A percentile compares a stretch with the other conserved stretches of the same genome.
Conservation (phyloP, 2,113 vertebrate species). For the Gadus chalcogrammus region DNA sequence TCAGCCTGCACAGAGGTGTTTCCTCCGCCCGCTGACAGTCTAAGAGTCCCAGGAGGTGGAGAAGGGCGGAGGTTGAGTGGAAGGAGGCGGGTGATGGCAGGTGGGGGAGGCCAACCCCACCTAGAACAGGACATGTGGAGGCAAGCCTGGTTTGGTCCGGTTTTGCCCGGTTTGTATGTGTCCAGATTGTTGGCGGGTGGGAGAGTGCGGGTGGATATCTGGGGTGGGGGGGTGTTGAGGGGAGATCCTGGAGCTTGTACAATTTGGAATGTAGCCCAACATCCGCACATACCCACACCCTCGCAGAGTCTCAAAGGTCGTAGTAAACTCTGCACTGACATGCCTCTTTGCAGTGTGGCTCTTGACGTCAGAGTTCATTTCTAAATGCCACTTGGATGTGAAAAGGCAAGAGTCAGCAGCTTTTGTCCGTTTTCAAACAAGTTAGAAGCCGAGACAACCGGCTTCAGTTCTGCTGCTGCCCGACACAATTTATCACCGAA, state of each 20-base stretch:
- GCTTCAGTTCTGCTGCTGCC: conserved; percentile 25
- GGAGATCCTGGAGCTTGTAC: conserved; percentile 30
- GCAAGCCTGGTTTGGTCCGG: conserved; percentile 14
- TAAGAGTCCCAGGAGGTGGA: conserved; percentile 45
- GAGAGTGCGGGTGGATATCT: conserved; percentile 12
- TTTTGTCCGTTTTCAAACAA: conserved; percentile 18
- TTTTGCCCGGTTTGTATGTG: not conserved
- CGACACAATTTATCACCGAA: not conserved
- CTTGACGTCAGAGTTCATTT: conserved; percentile 51
- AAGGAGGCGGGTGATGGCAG: too few relatives aligned
- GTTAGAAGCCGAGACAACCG: conserved; percentile 18
- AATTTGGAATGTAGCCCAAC: conserved; percentile 50
- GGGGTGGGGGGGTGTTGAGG: conserved; percentile 13
- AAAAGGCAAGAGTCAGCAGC: conserved; percentile 43
- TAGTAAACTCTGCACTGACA: conserved; percentile 15
- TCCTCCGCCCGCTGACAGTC: conserved; percentile 53
- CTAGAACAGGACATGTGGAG: conserved; percentile 37
- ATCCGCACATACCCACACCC: conserved; percentile 23
- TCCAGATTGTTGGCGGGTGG: conserved; percentile 8
- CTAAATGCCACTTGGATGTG: conserved; percentile 58
- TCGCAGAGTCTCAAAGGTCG: conserved; percentile 52
- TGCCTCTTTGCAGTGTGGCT: conserved; percentile 16
- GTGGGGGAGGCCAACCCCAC: conserved; percentile 10
- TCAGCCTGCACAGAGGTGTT: conserved; percentile 58
- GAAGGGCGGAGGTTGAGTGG: too few relatives aligned